phyloP scores from a whole-genome alignment of 2,888 invertebrate genomes.

The Lycocerus yunnanus region DNA sequence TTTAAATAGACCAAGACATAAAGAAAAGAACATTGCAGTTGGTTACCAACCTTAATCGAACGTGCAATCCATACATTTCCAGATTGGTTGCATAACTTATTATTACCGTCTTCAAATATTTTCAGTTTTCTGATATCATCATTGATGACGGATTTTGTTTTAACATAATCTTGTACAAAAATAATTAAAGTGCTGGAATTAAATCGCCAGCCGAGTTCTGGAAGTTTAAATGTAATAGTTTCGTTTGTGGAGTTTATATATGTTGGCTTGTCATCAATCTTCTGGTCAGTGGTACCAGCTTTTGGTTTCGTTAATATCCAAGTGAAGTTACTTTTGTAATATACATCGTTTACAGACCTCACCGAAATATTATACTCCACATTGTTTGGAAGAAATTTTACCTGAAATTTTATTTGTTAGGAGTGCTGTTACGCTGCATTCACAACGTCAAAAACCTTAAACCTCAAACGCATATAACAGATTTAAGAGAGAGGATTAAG shows the following conservation, averaged over 20 bases:
- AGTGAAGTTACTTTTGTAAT: slow-evolving; percentile 41
- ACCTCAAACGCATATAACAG: too few species aligned
- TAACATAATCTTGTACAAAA: slow-evolving; percentile 48
- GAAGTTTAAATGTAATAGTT: slow-evolving; percentile 43
- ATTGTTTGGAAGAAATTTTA: slow-evolving; percentile 47
- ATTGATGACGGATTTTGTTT: slow-evolving; percentile 30
- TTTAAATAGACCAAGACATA: too few species aligned
- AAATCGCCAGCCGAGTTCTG: slow-evolving; percentile 42
- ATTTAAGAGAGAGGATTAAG: too few species aligned
- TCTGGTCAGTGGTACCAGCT: slow-evolving; percentile 42
- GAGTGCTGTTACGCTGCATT: neutral
- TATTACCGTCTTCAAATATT: slow-evolving; percentile 9
- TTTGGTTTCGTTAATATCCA: slow-evolving; percentile 40
- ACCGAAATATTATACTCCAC: slow-evolving; percentile 45
- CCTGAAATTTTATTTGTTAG: slow-evolving; percentile 35
- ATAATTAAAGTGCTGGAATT: slow-evolving; percentile 43
- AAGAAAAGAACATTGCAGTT: too few species aligned
- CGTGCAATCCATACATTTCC: slow-evolving; percentile 49
- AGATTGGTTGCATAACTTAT: slow-evolving; percentile 46
- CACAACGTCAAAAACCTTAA: neutral
- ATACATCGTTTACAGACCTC: slow-evolving; percentile 43
- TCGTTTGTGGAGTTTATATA: slow-evolving; percentile 39
- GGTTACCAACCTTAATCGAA: slow-evolving; percentile 39
- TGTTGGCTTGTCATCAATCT: slow-evolving; percentile 46
- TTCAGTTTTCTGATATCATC: slow-evolving; percentile 37